Base-by-base conservation (phyloP, 2,797 vertebrate species). In the Taeniopygia guttata region DNA sequence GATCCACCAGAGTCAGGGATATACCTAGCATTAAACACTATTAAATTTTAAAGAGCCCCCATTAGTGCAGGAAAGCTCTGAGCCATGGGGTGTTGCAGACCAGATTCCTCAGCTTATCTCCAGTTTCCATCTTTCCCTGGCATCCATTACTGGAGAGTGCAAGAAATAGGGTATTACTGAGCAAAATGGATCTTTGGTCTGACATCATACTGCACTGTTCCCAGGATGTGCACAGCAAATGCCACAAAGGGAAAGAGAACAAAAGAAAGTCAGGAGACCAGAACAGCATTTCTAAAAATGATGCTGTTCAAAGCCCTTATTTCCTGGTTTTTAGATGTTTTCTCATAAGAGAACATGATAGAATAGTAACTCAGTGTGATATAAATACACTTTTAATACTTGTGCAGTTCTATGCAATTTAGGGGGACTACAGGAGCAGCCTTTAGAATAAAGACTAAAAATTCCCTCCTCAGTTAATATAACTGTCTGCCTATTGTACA, bases 191-290 rank as follows among this genome's bases (percentile, higher is more conserved):
- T 69, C 68, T 69, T 25, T 4, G 5, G 40, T 34, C 49, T 70
- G 52, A 51, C 19, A 19, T 5, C 11, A 13, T 0, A 7, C 22
- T 30, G 3, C 11, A 16, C 1, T 26, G 8, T 3, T 59, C 38
- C 60, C 21, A n/a, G 36, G 5, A 26, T 1, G 2, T 14, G 17
- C 19, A 5, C 2, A 64, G 30, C 15, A 56, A 68, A 69, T 10
- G 11, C 9, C 34, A n/a, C 42, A 36, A 22, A 78, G 54, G n/a
- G 40, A 43, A 73, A 80, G 20, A 54, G 18, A 27, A 5, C 10
- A 32, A 6, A 10, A 27, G 4, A 14, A 76, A 60, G 15, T 10
- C 56, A 56, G 48, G 45, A 84, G 16, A 48, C 32, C 13, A 70
- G 49, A 49, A 42, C 29, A 64, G 38, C 11, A 16, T 59, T 68